These are phyloP conservation scores for Odontocerum albicorne DNA, from an alignment of 2,888 invertebrate species.

Conservation along the genomic window DNA sequence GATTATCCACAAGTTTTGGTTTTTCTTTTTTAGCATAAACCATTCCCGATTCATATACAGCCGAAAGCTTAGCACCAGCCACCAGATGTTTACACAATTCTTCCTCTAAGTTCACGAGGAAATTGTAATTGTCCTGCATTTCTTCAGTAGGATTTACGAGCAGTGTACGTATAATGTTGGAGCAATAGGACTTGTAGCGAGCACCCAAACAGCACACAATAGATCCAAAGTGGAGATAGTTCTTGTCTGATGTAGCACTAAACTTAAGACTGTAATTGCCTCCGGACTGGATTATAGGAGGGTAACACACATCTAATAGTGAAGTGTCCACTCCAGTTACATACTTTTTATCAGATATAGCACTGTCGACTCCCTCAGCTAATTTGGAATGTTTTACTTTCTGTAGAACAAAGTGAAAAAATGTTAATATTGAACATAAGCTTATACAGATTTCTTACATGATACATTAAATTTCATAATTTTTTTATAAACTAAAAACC, in stretches of 20 bases:
- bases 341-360: slow-evolving; percentile 94
- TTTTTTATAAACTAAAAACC: too few species aligned
- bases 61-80: slow-evolving; percentile 79
- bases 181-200: slow-evolving; percentile 96
- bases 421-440: background rate
- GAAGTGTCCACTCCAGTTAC: slow-evolving; percentile 86
- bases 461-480: too few species aligned
- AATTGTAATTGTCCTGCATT: slow-evolving; percentile 87
- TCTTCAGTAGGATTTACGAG: slow-evolving; percentile 88
- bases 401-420: slow-evolving; percentile 51
- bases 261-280: slow-evolving; percentile 98
- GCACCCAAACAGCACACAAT: slow-evolving; percentile 94
- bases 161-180: slow-evolving; percentile 94
- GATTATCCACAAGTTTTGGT: slow-evolving; percentile 80
- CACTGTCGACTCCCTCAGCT: slow-evolving; percentile 92
- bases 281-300: slow-evolving; percentile 98
- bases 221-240: slow-evolving; percentile 91
- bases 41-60: slow-evolving; percentile 84
- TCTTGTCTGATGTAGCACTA: slow-evolving; percentile 93
- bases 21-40: slow-evolving; percentile 84
- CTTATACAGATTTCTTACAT: too few species aligned
- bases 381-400: slow-evolving; percentile 96
- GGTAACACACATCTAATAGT: slow-evolving; percentile 96
- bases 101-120: slow-evolving; percentile 86
- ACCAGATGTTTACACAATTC: slow-evolving; percentile 83